Evolutionary conservation across 2,888 invertebrate genomes (phyloP).

Genomic region (Frankliniella intonsa): DNA sequence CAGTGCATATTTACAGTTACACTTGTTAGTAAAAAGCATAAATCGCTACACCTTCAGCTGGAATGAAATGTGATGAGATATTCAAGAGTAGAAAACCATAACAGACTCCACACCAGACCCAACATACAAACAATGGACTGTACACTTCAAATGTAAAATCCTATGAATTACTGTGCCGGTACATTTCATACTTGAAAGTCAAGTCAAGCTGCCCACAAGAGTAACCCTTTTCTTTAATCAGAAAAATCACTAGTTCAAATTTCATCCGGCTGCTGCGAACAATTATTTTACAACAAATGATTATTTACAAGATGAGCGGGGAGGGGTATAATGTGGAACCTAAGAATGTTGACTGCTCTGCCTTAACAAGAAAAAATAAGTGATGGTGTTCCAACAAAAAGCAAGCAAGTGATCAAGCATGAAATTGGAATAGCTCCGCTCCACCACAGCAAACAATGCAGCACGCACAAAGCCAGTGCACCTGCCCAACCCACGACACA

Average conservation of each 20-base stretch:
- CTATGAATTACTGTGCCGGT: no score
- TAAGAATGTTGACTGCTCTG: neutral
- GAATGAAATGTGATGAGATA: neutral
- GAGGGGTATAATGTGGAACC: neutral
- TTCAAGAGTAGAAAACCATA: neutral
- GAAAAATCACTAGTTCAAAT: neutral
- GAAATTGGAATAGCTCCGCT: neutral
- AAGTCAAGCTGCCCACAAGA: neutral
- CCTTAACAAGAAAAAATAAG: neutral
- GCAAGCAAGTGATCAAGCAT: conserved; percentile 13
- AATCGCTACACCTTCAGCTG: neutral
- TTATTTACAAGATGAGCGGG: neutral
- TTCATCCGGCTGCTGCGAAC: neutral
- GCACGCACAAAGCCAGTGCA: neutral
- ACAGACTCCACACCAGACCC: neutral
- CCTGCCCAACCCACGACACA: neutral
- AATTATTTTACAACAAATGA: neutral
- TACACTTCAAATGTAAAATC: neutral
- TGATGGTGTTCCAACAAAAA: neutral
- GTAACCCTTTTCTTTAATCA: neutral
- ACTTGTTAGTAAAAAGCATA: conserved; percentile 27
- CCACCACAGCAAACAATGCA: neutral
- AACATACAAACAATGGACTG: neutral
- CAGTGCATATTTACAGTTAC: neutral
- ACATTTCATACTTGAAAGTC: neutral